phyloP scores from a whole-genome alignment of 30 jellyfish, hydroid and myxozoan genomes.

The Sanderia malayensis region DNA sequence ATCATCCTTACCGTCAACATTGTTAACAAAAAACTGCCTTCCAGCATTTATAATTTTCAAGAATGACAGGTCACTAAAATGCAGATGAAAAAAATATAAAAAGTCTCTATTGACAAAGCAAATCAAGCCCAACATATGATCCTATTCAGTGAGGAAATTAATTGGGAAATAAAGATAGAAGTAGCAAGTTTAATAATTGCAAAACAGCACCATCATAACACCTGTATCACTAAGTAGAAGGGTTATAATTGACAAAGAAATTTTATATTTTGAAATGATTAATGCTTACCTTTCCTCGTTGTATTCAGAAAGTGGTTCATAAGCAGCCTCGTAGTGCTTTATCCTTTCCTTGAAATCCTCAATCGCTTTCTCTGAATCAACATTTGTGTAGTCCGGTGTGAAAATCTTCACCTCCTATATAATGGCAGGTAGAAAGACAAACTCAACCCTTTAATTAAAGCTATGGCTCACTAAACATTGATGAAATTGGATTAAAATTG shows the following conservation, averaged over 20 bases:
- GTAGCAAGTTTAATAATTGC: no score
- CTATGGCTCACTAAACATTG: no score
- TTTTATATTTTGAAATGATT: background rate
- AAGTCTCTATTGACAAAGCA: no score
- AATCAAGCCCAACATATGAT: no score
- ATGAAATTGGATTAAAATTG: no score
- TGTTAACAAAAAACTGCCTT: conserved; percentile 79
- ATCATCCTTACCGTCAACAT: conserved; percentile 84
- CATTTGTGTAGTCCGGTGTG: conserved; percentile 82
- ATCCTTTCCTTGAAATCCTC: conserved; percentile 79
- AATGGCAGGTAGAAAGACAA: background rate
- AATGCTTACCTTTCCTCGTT: conserved; percentile 57
- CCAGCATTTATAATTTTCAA: conserved; percentile 92
- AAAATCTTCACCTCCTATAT: conserved; percentile 75
- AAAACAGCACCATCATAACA: no score
- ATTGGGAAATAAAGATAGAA: no score
- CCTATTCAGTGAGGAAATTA: no score
- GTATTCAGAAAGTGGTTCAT: conserved; percentile 78
- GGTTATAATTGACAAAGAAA: no score
- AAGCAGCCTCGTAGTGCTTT: conserved; percentile 72
- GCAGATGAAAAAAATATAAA: no score
- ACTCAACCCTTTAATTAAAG: no score
- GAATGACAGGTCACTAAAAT: conserved; percentile 73
- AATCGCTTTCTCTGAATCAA: conserved; percentile 62
- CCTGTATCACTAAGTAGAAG: no score